A percentile compares a stretch with the other conserved stretches of the same genome.
phyloP scores from a whole-genome alignment of 2,113 vertebrate genomes.

The Glaucidium brasilianum region DNA sequence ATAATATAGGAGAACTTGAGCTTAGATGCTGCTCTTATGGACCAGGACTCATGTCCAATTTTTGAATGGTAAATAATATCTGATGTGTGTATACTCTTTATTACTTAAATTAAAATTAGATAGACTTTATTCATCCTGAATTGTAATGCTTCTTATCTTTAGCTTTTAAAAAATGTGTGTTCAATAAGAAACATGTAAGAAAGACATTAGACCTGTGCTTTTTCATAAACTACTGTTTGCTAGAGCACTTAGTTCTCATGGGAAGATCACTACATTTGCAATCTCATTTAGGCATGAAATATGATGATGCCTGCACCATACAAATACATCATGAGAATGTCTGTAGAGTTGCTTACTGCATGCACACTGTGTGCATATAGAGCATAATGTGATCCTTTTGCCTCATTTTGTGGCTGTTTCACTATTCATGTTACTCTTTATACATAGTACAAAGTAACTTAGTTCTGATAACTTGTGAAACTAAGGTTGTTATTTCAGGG shows the following conservation, averaged over 20 bases:
- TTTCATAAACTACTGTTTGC: neutral
- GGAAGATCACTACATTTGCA: neutral
- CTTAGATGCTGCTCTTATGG: neutral
- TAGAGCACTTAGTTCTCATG: neutral
- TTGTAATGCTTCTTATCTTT: neutral
- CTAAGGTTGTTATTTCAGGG: slow-evolving; percentile 38
- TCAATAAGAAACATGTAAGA: neutral
- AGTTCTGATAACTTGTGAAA: neutral
- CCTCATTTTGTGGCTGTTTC: neutral
- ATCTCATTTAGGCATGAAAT: neutral
- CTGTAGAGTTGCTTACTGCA: neutral
- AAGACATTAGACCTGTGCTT: neutral
- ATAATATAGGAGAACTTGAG: neutral
- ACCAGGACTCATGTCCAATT: neutral
- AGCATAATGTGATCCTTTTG: neutral
- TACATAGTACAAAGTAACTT: neutral
- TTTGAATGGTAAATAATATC: neutral
- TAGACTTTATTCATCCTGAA: neutral
- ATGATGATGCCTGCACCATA: neutral
- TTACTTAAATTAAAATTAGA: neutral
- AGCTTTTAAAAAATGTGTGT: neutral
- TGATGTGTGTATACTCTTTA: neutral
- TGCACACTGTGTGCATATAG: neutral
- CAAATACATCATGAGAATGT: neutral
- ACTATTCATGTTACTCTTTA: neutral